phyloP scores from a whole-genome alignment of 1,140 invertebrate species.

The Plectrocnemia conspersa region DNA sequence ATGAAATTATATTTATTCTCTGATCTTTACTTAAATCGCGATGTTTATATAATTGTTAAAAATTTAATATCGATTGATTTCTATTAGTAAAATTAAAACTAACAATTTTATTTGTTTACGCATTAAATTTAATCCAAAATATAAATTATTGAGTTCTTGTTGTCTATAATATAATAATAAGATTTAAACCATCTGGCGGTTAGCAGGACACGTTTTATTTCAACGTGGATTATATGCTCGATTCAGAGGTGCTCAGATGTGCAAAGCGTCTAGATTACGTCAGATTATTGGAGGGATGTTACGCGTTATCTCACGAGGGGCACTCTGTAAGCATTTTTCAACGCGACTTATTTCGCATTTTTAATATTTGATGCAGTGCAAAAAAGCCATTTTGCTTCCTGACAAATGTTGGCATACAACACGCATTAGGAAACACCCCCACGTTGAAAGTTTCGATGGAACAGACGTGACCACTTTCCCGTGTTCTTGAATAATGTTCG shows the following conservation, averaged over 20 bases:
- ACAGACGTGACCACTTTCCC: slow-evolving; percentile 5
- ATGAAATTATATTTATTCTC: too few relatives aligned
- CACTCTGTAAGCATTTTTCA: slow-evolving; percentile 34
- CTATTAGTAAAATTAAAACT: too few relatives aligned
- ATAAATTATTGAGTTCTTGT: too few relatives aligned
- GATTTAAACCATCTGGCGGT: slow-evolving; percentile 12
- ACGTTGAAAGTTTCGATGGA: neutral
- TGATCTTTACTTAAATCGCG: too few relatives aligned
- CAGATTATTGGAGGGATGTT: slow-evolving; percentile 25
- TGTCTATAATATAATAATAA: too few relatives aligned
- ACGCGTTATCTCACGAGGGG: slow-evolving; percentile 3
- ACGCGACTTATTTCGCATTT: slow-evolving; percentile 32
- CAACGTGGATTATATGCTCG: neutral
- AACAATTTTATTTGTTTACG: too few relatives aligned
- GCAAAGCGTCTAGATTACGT: slow-evolving; percentile 20
- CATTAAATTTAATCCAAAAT: too few relatives aligned
- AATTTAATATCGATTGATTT: too few relatives aligned
- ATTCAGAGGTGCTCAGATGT: slow-evolving; percentile 23
- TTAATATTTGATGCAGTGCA: slow-evolving; percentile 34
- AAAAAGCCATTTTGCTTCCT: slow-evolving; percentile 18
- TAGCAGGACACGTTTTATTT: slow-evolving; percentile 1
- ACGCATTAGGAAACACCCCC: neutral
- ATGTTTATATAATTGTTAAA: too few relatives aligned
- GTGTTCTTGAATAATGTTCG: too few relatives aligned
- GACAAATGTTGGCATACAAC: slow-evolving; percentile 1